Evolutionary conservation across 2,113 vertebrate species (phyloP).

Genomic region (Scatophagus argus): DNA sequence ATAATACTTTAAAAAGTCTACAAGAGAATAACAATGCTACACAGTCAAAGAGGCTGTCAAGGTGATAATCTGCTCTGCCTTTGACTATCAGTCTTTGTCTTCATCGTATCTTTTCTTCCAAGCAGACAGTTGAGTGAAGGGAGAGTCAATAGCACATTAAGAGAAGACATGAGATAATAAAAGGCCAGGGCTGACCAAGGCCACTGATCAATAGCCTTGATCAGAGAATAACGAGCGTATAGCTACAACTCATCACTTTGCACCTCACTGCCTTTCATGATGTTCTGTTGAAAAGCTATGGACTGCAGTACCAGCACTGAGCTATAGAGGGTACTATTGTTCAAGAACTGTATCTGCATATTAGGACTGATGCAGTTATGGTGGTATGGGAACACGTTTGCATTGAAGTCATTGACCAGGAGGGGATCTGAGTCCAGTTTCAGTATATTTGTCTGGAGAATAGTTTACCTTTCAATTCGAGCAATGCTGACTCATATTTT

Average conservation of each 20-base stretch:
- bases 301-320: slow-evolving; percentile 1
- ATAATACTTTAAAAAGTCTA: slow-evolving; percentile 14
- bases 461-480: background rate
- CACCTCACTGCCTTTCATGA: slow-evolving; percentile 13
- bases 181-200: slow-evolving; percentile 16
- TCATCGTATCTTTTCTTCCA: slow-evolving; percentile 13
- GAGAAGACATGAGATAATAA: slow-evolving; percentile 54
- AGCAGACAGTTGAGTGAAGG: slow-evolving; percentile 45
- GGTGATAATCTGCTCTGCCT: slow-evolving; percentile 12
- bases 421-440: background rate
- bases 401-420: background rate
- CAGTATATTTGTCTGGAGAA: background rate
- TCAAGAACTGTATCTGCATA: slow-evolving; percentile 7
- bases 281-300: background rate
- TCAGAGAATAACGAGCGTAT: slow-evolving; percentile 43
- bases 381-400: background rate
- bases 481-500: background rate
- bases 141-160: slow-evolving; percentile 59
- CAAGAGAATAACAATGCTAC: background rate
- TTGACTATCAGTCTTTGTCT: slow-evolving; percentile 28
- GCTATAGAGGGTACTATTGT: slow-evolving; percentile 62
- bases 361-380: background rate
- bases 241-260: slow-evolving; percentile 21
- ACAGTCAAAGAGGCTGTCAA: background rate
- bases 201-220: slow-evolving; percentile 58